Evolutionary conservation across 2,113 vertebrate genomes (phyloP), one percentile per base, ranked within the genome.

Genomic region (Poeciliopsis retropinna): DNA sequence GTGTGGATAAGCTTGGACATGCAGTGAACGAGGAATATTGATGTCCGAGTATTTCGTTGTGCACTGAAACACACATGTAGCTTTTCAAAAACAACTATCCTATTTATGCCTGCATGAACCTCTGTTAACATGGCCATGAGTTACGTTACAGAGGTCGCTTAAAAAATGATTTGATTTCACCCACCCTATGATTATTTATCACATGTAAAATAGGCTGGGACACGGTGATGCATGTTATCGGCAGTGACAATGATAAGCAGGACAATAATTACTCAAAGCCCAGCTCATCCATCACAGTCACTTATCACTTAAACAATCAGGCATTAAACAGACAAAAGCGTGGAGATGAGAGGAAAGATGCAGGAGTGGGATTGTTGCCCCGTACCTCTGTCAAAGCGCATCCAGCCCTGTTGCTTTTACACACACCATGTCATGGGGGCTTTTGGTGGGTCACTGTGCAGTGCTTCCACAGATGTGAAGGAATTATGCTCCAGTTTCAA

Each of bases 211-310:
- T 79, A 88, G 88, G 75, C 80, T 79, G 76, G 85, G 90, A 94
- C 90, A 88, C 72, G 1, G 75, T 92, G 93, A 94, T 91, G 85
- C 87, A 87, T 89, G 91, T 90, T 87, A 91, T 92, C 92, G 89
- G 87, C 88, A 68, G 81, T 90, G 91, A 92, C 92, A 92, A 90
- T 81, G 92, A 94, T 92, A 93, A 93, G 92, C 89, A 88, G 86
- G 88, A 92, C 92, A 92, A 92, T 94, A 94, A 94, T 95, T 94
- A 92, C 92, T 87, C 86, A 89, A 90, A 90, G 86, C 88, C 83
- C 34, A n/a, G 74, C 81, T 87, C 93, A 94, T 94, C 92, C 90
- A 93, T 95, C 94, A 93, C 44, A 72, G 88, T 90, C 92, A 93
- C 89, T 92, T 93, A 93, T 93, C 91, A 90, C 88, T 90, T 90